Conservation (phyloP, 2,113 vertebrate genomes). For the pig (Sus scrofa) region DNA sequence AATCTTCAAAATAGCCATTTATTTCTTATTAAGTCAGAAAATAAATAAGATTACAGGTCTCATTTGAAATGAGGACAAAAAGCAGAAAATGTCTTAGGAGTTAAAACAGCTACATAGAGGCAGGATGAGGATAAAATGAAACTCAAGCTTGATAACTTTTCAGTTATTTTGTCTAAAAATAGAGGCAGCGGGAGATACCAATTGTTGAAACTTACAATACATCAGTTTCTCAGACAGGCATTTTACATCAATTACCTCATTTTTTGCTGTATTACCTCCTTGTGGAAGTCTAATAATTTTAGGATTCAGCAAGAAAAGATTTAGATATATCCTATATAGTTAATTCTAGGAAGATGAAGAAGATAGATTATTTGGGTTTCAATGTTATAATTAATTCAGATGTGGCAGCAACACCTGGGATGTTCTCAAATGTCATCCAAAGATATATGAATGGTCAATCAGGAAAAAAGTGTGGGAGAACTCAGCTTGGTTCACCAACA, state of each 20-base stretch:
- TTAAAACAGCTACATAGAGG: not conserved
- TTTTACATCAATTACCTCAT: not conserved
- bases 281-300: not conserved
- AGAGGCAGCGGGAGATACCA: not conserved
- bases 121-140: not conserved
- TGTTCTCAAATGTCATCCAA: not conserved
- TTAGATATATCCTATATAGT: not conserved
- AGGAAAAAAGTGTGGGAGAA: not conserved
- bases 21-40: not conserved
- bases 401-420: not conserved
- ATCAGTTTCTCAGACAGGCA: not conserved
- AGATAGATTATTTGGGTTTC: not conserved
- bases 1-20: slow-evolving; percentile 16
- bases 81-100: not conserved
- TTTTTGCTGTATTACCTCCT: not conserved
- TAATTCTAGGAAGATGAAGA: not conserved
- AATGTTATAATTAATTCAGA: not conserved
- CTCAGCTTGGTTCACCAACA: not conserved
- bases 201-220: not conserved
- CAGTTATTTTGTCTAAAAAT: not conserved
- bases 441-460: not conserved
- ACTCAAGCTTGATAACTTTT: not conserved
- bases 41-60: not conserved
- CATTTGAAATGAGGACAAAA: slow-evolving; percentile 3
- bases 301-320: not conserved